phyloP scores from a whole-genome alignment of 2,797 vertebrate genomes.

The Heliangelus exortis region DNA sequence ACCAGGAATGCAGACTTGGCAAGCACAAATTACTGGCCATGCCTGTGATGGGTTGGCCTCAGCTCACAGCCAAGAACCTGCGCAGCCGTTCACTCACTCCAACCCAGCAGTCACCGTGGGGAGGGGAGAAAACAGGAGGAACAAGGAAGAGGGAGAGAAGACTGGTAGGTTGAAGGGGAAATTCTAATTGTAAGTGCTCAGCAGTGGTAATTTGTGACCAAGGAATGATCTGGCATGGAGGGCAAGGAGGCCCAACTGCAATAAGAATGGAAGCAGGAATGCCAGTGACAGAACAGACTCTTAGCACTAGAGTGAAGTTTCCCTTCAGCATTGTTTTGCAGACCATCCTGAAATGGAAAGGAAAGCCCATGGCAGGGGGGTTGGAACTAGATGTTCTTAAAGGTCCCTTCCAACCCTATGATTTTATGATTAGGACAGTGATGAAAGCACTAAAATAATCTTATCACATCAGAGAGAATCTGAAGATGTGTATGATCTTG shows the following conservation, averaged over 20 bases:
- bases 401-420: no score
- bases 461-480: not conserved
- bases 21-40: not conserved
- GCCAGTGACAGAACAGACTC: not conserved
- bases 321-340: not conserved
- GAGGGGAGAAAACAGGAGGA: not conserved
- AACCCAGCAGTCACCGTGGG: rapidly evolving
- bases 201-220: not conserved
- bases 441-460: not conserved
- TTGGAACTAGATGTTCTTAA: no score
- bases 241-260: not conserved
- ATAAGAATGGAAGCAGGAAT: not conserved
- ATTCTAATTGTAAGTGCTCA: not conserved
- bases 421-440: not conserved
- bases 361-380: no score
- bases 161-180: not conserved
- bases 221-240: not conserved
- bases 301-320: not conserved
- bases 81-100: rapidly evolving
- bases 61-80: not conserved
- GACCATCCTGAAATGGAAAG: not conserved
- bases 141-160: not conserved
- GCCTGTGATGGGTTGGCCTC: not conserved
- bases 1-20: not conserved
- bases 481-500: not conserved